Evolutionary conservation across 2,797 vertebrate genomes (phyloP).

Genomic region (Alca torda): DNA sequence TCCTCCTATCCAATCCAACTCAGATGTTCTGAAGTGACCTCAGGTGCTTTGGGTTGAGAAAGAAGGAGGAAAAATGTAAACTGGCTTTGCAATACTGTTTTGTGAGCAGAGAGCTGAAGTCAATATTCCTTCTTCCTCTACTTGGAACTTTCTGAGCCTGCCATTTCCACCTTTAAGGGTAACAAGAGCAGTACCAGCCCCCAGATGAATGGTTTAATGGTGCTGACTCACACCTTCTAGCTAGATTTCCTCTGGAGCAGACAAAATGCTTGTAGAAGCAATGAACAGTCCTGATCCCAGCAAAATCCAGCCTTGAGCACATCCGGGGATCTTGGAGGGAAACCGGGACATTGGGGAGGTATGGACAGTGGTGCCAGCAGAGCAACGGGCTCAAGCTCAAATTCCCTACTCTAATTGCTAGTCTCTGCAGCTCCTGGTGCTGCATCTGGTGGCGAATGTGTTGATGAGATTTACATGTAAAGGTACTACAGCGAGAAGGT

Average conservation of each 20-base stretch:
- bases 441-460: neutral
- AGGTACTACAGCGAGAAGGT: neutral
- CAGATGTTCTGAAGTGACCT: neutral
- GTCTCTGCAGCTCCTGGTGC: neutral
- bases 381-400: neutral
- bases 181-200: neutral
- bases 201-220: neutral
- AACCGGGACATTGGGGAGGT: neutral
- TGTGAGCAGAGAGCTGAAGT: neutral
- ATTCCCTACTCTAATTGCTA: neutral
- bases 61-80: neutral
- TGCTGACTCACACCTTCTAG: neutral
- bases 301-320: rapidly evolving
- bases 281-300: neutral
- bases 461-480: neutral
- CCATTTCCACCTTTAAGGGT: neutral
- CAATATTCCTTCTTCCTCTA: neutral
- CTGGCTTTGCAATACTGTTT: neutral
- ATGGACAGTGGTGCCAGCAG: neutral
- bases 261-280: neutral
- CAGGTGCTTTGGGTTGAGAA: neutral
- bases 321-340: neutral
- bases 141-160: neutral
- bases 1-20: neutral
- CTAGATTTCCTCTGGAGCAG: neutral